Evolutionary conservation across 1,140 invertebrate species (phyloP), one percentile per base, ranked within the genome.

Genomic region (Saccostrea glomerata): DNA sequence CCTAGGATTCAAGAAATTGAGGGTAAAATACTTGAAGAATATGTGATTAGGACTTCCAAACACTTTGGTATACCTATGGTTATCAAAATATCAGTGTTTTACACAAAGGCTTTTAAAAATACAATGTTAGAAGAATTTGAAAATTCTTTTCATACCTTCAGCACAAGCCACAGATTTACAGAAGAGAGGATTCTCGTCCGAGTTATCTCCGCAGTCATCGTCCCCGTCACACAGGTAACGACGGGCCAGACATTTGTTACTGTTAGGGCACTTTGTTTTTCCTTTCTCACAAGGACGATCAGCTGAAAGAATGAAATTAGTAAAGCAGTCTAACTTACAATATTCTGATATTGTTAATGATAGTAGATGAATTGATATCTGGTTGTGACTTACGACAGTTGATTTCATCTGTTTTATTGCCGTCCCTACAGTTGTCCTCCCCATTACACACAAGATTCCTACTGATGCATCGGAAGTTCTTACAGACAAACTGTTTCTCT

Each of bases 161-260:
- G 88, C 87, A 89, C 94, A 94, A 12, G 93, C 90, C 20, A 91
- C 92, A 95, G 96, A 96, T 94, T 96, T 96, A 94, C 99, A 99
- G 94, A 98, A 99, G 92, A 98, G 97, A 54, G 96, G 96, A 93
- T 98, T 97, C 96, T 99, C 99, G 94, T 99, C 99, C 1, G 97
- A 97, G 55, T 97, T 97, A 93, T 99, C 99, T 0, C 98, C 98
- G 93, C 98, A 99, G 92, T 99, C 98, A 6, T 98, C 97, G 93
- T 99, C 98, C 0, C 94, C 94, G 86, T 94, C 94, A 92, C 94
- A 95, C 54, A 95, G 91, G 85, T 92, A 94, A 30, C 89, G 88
- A 6, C 92, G 77, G 5, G 88, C 82, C 73, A 95, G 87, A 85
- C 93, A 94, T 60, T 94, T 90, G 87, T 93, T 93, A 77, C 87